These are phyloP conservation scores for Oryzias melastigma DNA, from an alignment of 2,113 vertebrate genomes.

Conservation along the genomic window DNA sequence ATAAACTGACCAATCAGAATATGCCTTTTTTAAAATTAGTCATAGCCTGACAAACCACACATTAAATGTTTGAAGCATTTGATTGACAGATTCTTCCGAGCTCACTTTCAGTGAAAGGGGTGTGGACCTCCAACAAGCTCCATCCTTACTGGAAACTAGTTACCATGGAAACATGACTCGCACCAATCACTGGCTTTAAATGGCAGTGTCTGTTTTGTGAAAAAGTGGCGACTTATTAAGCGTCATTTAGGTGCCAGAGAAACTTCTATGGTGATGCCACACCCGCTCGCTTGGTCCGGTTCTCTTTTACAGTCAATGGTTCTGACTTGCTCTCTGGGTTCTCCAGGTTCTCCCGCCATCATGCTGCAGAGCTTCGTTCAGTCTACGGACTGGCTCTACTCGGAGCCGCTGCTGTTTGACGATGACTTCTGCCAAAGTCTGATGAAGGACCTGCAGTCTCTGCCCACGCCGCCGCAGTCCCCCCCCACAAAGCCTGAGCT, in stretches of 20 bases:
- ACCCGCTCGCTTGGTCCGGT: conserved; percentile 13
- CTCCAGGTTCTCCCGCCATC: conserved; percentile 46
- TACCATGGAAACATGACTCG: no score
- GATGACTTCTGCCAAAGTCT: conserved; percentile 76
- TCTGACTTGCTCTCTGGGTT: background rate
- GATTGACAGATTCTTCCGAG: no score
- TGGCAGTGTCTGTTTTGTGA: no score
- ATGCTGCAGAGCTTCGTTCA: conserved; percentile 78
- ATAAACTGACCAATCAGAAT: no score
- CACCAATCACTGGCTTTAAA: no score
- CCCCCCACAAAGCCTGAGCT: conserved; percentile 66
- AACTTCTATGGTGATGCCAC: conserved; percentile 4
- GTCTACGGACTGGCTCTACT: conserved; percentile 73
- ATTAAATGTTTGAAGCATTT: no score
- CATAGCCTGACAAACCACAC: no score
- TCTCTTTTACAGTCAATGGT: conserved; percentile 1
- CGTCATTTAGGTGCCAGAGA: background rate
- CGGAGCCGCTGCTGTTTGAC: conserved; percentile 78
- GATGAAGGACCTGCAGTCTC: conserved; percentile 75
- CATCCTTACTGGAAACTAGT: no score
- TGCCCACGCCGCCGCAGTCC: conserved; percentile 76
- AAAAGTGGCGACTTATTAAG: no score
- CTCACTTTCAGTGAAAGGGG: no score
- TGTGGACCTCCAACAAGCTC: no score
- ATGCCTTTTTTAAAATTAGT: no score